These are phyloP conservation scores for Auanema sp. DNA, from an alignment of 2,888 invertebrate species.

Conservation along the genomic window DNA sequence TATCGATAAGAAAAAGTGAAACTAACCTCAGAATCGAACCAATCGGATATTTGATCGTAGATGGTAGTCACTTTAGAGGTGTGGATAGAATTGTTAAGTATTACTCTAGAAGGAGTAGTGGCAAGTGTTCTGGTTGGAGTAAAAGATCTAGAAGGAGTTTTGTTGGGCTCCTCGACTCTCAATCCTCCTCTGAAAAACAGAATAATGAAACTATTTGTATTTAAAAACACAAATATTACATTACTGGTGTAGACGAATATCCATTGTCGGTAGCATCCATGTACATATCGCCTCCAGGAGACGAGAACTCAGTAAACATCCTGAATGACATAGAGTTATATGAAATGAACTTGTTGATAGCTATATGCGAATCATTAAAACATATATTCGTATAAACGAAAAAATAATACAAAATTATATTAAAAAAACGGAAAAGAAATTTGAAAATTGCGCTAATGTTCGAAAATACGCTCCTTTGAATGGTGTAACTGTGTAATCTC, in stretches of 20 bases:
- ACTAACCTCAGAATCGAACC: neutral
- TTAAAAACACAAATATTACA: neutral
- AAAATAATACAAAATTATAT: too few relatives aligned
- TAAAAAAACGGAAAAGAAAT: too few relatives aligned
- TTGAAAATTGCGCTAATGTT: too few relatives aligned
- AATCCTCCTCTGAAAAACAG: neutral
- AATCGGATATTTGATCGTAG: conserved; percentile 2
- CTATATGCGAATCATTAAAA: too few relatives aligned
- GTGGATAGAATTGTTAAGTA: neutral
- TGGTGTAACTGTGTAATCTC: too few relatives aligned
- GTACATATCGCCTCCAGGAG: too few relatives aligned
- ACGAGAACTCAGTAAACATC: neutral
- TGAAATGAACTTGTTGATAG: too few relatives aligned
- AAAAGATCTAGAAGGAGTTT: neutral
- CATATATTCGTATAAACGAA: too few relatives aligned
- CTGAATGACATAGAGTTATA: neutral
- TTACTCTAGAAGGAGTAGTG: neutral
- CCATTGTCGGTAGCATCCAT: too few relatives aligned
- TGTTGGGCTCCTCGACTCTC: neutral
- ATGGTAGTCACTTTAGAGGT: neutral
- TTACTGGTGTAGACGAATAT: neutral
- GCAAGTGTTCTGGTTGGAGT: neutral
- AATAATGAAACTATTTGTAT: conserved; percentile 2
- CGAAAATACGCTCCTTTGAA: too few relatives aligned
- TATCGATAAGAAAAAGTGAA: too few relatives aligned